Base-by-base conservation (phyloP, 2,888 invertebrate species). In the Drosophila mimetica region DNA sequence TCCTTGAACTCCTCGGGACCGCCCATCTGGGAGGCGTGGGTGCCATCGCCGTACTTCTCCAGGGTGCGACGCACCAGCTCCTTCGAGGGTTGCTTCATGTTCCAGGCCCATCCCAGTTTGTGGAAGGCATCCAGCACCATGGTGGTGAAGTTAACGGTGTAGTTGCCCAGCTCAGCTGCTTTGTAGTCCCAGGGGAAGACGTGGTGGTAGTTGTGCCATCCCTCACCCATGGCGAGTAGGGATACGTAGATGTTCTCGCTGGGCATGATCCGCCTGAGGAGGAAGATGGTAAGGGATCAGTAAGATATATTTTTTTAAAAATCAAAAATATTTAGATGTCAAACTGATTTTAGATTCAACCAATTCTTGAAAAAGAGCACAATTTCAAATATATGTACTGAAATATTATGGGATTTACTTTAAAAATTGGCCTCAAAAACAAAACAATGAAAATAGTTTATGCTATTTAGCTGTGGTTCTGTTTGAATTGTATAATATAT, bases 141-240 rank as follows among this genome's bases (percentile, higher is more conserved):
- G 0, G 96, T 95, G 1, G 97, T 96, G 0, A 94, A 52, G 89
- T 97, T 97, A n/a, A 94, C 89, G 73, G 93, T 90, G 70, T 93
- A 93, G 44, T 91, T 92, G 13, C 96, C 96, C n/a, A 96, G 92
- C 90, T 98, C 98, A 6, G 97, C 95, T 25, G 97, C 96, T 88
- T 96, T 96, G 93, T 98, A 98, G 91, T 98, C 98, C 95, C 96
- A 97, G 0, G 97, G 97, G 91, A 98, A 98, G 0, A 96, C 95
- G 92, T 98, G 98, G 90, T 98, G 98, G 91, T 97, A 98, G 92
- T 98, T 98, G 92, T 98, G 98, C 96, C 97, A 98, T 4, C 98
- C 98, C 91, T 97, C 97, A 0, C 97, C 97, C 92, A 96, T 93
- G 0, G 96, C 94, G 20, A 95, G 86, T 0, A 96, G 84, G 0